Percentiles rank a stretch among this genome's conserved stretches.
These are phyloP conservation scores for Acipenser oxyrinchus DNA, from an alignment of 2,797 vertebrate species.

Conservation along the genomic window DNA sequence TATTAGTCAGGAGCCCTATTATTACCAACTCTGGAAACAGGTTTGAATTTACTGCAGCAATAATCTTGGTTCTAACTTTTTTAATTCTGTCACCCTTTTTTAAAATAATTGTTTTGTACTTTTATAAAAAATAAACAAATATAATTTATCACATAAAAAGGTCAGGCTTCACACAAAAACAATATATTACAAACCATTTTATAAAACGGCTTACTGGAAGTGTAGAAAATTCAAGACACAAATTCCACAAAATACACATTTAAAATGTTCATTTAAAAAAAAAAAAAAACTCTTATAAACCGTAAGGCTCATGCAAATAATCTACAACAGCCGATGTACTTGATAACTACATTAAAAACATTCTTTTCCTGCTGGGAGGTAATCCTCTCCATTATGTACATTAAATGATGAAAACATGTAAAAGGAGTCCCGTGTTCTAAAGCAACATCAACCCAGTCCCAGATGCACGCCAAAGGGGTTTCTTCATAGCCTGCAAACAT, in stretches of 20 bases:
- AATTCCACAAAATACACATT: background rate
- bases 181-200: no score
- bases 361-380: slow-evolving; percentile 89
- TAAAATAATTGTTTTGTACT: no score
- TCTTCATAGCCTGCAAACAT: slow-evolving; percentile 89
- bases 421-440: slow-evolving; percentile 85
- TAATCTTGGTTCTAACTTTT: no score
- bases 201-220: no score
- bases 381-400: slow-evolving; percentile 93
- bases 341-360: slow-evolving; percentile 82
- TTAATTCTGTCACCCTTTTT: no score
- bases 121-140: no score
- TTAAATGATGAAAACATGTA: slow-evolving; percentile 91
- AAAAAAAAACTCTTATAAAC: slow-evolving; percentile 36
- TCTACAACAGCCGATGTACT: slow-evolving; percentile 88
- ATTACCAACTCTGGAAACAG: no score
- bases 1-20: no score
- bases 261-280: background rate
- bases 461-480: slow-evolving; percentile 82
- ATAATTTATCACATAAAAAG: no score
- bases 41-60: no score
- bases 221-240: no score
- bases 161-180: no score
- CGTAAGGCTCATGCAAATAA: slow-evolving; percentile 78
- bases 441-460: slow-evolving; percentile 90